Percentiles rank a stretch among this genome's conserved stretches.
Conservation (phyloP, 92 coral and sea anemone genomes). For the Nematostella vectensis region DNA sequence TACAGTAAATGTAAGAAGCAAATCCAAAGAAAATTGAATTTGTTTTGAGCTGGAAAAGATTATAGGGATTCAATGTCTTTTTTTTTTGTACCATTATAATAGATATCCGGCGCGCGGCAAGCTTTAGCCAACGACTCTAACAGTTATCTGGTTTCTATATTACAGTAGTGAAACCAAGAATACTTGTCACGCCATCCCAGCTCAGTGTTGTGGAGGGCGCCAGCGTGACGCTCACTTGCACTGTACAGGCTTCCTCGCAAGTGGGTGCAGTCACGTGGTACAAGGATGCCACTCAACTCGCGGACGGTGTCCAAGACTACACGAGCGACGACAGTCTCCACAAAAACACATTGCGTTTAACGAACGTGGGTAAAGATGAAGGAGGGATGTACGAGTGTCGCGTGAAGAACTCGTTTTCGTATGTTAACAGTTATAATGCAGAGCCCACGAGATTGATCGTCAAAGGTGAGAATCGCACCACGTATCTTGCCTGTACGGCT, state of each 20-base stretch:
- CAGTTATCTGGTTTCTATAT: too few species aligned
- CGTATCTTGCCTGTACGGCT: too few species aligned
- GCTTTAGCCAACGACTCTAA: too few species aligned
- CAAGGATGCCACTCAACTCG: conserved; percentile 30
- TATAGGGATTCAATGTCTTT: too few species aligned
- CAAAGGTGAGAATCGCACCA: background rate
- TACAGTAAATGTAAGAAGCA: too few species aligned
- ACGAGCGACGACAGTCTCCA: conserved; percentile 11
- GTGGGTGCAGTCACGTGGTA: conserved; percentile 41
- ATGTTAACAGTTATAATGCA: background rate
- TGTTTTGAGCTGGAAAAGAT: too few species aligned
- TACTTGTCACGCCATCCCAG: background rate
- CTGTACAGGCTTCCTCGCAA: conserved; percentile 7
- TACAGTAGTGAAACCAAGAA: background rate
- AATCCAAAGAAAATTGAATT: too few species aligned
- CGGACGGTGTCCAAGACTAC: conserved; percentile 15
- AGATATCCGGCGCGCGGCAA: background rate
- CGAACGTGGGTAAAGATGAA: conserved; percentile 8
- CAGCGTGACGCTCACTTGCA: conserved; percentile 32
- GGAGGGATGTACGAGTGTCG: conserved; percentile 43
- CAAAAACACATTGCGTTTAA: conserved; percentile 10
- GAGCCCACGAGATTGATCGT: background rate
- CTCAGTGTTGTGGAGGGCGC: conserved; percentile 20
- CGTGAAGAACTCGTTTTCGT: too few species aligned
- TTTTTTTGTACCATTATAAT: background rate